Evolutionary conservation across 2,113 vertebrate species (phyloP), one percentile per base, ranked within the genome.

Genomic region (Panurus biarmicus): DNA sequence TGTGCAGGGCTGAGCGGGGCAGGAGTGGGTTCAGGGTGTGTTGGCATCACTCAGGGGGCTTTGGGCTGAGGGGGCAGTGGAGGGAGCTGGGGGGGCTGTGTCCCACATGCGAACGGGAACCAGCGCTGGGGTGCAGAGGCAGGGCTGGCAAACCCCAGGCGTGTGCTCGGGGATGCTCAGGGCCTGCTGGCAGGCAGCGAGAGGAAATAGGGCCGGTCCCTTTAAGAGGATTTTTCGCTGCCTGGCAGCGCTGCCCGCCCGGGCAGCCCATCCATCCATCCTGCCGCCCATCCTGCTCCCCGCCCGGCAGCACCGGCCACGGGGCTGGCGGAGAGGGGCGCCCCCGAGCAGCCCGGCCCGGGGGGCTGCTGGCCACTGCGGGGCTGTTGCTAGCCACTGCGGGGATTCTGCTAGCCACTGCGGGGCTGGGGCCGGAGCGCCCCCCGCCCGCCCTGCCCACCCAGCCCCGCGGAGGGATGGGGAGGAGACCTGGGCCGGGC

Each of bases 211-310:
- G 8, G 54, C 85, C 24, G 94, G 89, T 25, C 87, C 93, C 96
- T 97, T 97, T 96, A 96, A 95, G 94, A 75, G 77, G 91, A 89
- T 91, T 90, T 90, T 87, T 89, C 25, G 11, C 90, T 76, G 91
- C 87, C 65, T 73, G 79, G 75, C 88, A 74, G 91, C 7, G 73
- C 81, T 80, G 88, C 85, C 87, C 53, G 94, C 82, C 62, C n/a
- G 70, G 58, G 78, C 91, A 83, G 84, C 90, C 81, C 61, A 72
- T 88, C 91, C 78, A 79, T 64, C 73, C 83, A 11, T 76, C 83
- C 83, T 21, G 42, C 82, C 62, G 14, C 22, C 72, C 72, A 78
- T 62, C 84, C 73, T 3, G 85, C 65, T 62, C 69, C 76, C 79
- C 78, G 88, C 62, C 80, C 29, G 81, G 53, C 89, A 54, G 60